Evolutionary conservation across 2,888 invertebrate species (phyloP), one percentile per base, ranked within the genome.

Genomic region (Hecatera dysodea): DNA sequence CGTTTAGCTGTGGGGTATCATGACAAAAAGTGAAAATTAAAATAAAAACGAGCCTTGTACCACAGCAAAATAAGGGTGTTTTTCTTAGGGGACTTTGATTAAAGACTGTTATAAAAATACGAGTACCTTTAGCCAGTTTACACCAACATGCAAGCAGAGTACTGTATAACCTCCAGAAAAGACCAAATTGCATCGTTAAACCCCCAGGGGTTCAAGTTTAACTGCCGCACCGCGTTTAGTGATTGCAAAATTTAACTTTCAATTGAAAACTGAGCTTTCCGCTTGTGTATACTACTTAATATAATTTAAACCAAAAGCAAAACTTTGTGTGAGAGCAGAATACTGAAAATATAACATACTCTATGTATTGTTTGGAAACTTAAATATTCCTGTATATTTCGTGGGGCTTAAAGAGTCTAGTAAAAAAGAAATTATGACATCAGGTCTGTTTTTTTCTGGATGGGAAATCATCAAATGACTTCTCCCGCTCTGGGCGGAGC

Each of bases 201-300:
- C 48, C 79, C 70, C 75, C 24, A 15, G 80, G 52, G 83, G 64
- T 77, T 79, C 67, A 66, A 81, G 76, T 76, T 79, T 76, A 78
- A 56, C 71, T 68, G 36, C 66, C 59, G 72, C 68, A 78, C 68
- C 74, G 72, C 65, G 72, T 81, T 78, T 75, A 81, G 75, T 67
- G 72, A 83, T 75, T 78, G 64, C 78, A 74, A 80, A 78, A 78
- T 82, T 75, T 74, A 74, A 75, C 75, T 74, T 71, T 67, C 59
- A 72, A 82, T 82, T 82, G 82, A 77, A 81, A 81, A 75, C 72
- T 67, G 72, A 69, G 62, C 59, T 83, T 70, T 77, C 66, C 55
- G 53, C 66, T 78, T 70, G 65, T 81, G 52, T 71, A 53, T 72
- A 68, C 77, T 72, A 68, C 66, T 72, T 72, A 60, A 71, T 78